phyloP scores from a whole-genome alignment of 1,140 invertebrate species.

The Drosophila triauraria region DNA sequence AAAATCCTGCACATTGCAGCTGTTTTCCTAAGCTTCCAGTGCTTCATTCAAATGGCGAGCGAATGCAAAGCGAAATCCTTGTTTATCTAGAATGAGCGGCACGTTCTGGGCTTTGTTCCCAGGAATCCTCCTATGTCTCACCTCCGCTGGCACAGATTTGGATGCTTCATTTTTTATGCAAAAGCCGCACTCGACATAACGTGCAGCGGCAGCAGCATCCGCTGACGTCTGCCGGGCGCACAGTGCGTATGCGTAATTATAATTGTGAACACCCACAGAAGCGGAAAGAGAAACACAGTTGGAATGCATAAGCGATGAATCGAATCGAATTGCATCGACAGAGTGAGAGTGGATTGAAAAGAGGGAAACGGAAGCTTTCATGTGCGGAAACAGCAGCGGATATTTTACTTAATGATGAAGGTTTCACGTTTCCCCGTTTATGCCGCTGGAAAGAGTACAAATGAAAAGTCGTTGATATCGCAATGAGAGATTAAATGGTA shows the following conservation, averaged over 20 bases:
- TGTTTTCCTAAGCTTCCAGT: slow-evolving; percentile 1
- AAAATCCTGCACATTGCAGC: slow-evolving; percentile 11
- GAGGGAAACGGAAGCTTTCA: slow-evolving; percentile 29
- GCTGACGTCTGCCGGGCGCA: slow-evolving; percentile 37
- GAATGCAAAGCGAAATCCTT: slow-evolving; percentile 30
- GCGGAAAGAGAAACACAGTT: neutral
- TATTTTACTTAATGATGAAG: slow-evolving; percentile 70
- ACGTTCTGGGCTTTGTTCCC: slow-evolving; percentile 24
- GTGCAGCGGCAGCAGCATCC: slow-evolving; percentile 56
- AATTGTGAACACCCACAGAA: slow-evolving; percentile 51
- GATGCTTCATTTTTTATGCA: slow-evolving; percentile 57
- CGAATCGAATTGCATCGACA: slow-evolving; percentile 54
- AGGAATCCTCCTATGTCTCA: slow-evolving; percentile 11
- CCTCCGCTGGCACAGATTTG: slow-evolving; percentile 25
- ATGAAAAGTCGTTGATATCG: slow-evolving; percentile 7
- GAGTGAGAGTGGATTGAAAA: slow-evolving; percentile 20
- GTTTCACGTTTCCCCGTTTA: slow-evolving; percentile 27
- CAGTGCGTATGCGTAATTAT: slow-evolving; percentile 79
- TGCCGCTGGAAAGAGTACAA: slow-evolving; percentile 21
- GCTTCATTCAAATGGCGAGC: slow-evolving; percentile 16
- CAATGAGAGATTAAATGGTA: slow-evolving; percentile 10
- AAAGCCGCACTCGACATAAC: slow-evolving; percentile 44
- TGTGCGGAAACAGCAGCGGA: slow-evolving; percentile 61
- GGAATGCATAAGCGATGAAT: slow-evolving; percentile 38
- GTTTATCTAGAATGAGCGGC: slow-evolving; percentile 18